phyloP scores from a whole-genome alignment of 2,888 invertebrate genomes.

The Ophraella communa region DNA sequence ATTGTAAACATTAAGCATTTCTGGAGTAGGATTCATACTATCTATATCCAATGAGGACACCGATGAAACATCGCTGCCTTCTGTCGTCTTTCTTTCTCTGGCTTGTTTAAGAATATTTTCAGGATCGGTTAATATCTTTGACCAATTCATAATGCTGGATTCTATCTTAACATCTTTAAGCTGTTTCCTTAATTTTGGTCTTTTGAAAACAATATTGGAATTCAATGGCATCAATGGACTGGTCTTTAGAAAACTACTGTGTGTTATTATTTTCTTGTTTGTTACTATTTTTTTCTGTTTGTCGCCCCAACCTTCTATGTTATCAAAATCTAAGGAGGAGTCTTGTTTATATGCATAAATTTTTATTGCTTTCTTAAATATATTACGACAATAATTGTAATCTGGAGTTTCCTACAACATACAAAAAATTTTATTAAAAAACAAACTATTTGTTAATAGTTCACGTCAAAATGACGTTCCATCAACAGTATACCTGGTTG shows the following conservation, averaged over 20 bases:
- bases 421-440: background rate
- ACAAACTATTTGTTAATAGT: background rate
- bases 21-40: slow-evolving; percentile 70
- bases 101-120: slow-evolving; percentile 67
- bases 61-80: slow-evolving; percentile 57
- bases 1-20: slow-evolving; percentile 73
- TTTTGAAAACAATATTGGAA: slow-evolving; percentile 65
- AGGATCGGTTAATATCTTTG: slow-evolving; percentile 69
- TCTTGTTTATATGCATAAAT: slow-evolving; percentile 62
- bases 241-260: slow-evolving; percentile 29
- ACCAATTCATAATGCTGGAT: slow-evolving; percentile 69
- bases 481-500: too few species aligned
- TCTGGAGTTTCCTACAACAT: slow-evolving; percentile 76
- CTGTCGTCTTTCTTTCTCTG: slow-evolving; percentile 58
- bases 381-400: slow-evolving; percentile 72
- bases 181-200: slow-evolving; percentile 61
- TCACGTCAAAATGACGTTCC: background rate
- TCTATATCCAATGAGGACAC: slow-evolving; percentile 61
- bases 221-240: slow-evolving; percentile 55
- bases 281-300: slow-evolving; percentile 52
- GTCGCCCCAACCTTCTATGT: slow-evolving; percentile 56
- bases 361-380: slow-evolving; percentile 72
- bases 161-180: slow-evolving; percentile 57
- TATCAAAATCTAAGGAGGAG: slow-evolving; percentile 59
- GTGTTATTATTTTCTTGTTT: slow-evolving; percentile 13